phyloP scores from a whole-genome alignment of 2,888 invertebrate species.

The Microctonus hyperodae region DNA sequence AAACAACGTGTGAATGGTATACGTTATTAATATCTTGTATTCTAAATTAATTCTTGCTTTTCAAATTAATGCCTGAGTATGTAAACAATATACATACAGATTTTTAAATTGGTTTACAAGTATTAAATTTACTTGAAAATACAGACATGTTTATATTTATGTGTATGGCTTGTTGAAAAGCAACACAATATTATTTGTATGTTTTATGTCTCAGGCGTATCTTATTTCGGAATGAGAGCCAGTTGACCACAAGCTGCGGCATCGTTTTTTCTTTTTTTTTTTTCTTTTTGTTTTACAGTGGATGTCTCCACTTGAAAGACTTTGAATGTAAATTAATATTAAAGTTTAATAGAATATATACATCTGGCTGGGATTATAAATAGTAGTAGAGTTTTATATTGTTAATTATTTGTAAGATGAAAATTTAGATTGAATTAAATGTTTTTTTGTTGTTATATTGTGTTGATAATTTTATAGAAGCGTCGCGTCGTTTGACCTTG shows the following conservation, averaged over 20 bases:
- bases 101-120: background rate
- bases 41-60: no score
- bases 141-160: constrained; percentile 29
- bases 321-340: constrained; percentile 45
- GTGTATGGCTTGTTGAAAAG: constrained; percentile 41
- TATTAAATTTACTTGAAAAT: background rate
- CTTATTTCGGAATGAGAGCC: constrained; percentile 59
- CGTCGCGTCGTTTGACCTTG: constrained; percentile 42
- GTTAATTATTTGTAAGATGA: no score
- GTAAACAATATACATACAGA: no score
- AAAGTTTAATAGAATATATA: constrained; percentile 19
- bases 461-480: background rate
- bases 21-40: no score
- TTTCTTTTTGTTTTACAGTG: constrained; percentile 29
- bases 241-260: constrained; percentile 57
- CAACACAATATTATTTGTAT: constrained; percentile 32
- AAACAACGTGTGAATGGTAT: no score
- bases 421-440: no score
- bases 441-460: no score
- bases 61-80: no score
- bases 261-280: constrained; percentile 60
- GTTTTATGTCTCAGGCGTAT: constrained; percentile 59
- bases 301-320: constrained; percentile 10
- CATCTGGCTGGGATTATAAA: no score
- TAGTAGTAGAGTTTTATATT: no score